phyloP scores from a whole-genome alignment of 2,888 invertebrate species.

The Neoscelio sp. region DNA sequence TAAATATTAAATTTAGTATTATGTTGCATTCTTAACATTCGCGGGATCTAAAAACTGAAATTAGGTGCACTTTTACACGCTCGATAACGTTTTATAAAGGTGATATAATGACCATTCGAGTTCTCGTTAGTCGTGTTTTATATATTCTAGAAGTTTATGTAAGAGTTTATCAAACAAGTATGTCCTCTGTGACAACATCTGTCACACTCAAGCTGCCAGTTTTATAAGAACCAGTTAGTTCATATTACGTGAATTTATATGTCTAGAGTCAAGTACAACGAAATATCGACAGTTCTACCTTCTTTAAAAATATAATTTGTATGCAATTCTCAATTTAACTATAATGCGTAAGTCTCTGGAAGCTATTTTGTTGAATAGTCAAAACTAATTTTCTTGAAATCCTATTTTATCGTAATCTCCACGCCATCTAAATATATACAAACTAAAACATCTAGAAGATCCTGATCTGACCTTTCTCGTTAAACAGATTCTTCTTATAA shows the following conservation, averaged over 20 bases:
- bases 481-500: too few species aligned
- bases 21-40: conserved; percentile 1
- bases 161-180: conserved; percentile 14
- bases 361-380: too few species aligned
- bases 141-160: conserved; percentile 10
- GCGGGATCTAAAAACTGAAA: conserved; percentile 18
- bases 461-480: too few species aligned
- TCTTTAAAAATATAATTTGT: too few species aligned
- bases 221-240: conserved; percentile 17
- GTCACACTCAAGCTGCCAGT: background rate
- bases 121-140: conserved; percentile 13
- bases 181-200: conserved; percentile 13
- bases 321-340: too few species aligned
- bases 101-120: conserved; percentile 1
- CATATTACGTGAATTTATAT: background rate
- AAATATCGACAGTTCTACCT: too few species aligned
- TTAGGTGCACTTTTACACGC: conserved; percentile 19
- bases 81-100: conserved; percentile 23
- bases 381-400: too few species aligned
- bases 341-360: too few species aligned
- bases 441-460: too few species aligned
- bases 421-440: too few species aligned
- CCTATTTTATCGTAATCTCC: too few species aligned
- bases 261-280: background rate
- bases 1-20: conserved; percentile 41